Conservation (phyloP, 2,888 invertebrate genomes). For the Aphodius sticticus region DNA sequence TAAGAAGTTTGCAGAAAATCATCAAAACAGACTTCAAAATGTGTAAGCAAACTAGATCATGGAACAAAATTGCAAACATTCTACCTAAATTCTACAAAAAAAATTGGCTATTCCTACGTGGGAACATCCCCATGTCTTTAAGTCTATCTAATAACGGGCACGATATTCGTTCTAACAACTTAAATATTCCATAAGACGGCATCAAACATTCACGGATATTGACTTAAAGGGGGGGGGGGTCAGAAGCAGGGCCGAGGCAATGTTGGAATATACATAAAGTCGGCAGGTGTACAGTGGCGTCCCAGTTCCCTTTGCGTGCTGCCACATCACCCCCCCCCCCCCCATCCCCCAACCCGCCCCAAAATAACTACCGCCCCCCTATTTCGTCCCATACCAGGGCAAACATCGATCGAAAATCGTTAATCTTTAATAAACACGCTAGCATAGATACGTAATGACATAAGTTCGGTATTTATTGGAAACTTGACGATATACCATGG, state of each 20-base stretch:
- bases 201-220: constrained; percentile 4
- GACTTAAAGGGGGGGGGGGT: constrained; percentile 17
- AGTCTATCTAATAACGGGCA: not conserved
- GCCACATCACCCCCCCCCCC: constrained; percentile 7
- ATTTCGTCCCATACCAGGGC: not conserved
- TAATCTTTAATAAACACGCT: constrained; percentile 45
- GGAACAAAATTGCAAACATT: no score
- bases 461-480: constrained; percentile 42
- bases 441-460: constrained; percentile 44
- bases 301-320: constrained; percentile 37
- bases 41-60: no score
- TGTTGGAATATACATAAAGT: constrained; percentile 21
- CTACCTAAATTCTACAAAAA: no score
- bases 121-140: not conserved
- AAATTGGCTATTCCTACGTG: no score
- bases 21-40: no score
- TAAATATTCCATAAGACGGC: not conserved
- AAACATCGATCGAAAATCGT: constrained; percentile 41
- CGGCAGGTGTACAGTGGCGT: constrained; percentile 37
- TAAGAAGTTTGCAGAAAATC: no score
- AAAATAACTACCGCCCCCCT: constrained; percentile 18
- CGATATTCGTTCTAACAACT: not conserved
- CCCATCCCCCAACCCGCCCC: constrained; percentile 5
- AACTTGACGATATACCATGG: constrained; percentile 32
- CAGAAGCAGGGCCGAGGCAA: not conserved